A percentile compares a stretch with the other conserved stretches of the same genome.
Conservation (phyloP, 2,888 invertebrate species). For the Seira sanloemensis region DNA sequence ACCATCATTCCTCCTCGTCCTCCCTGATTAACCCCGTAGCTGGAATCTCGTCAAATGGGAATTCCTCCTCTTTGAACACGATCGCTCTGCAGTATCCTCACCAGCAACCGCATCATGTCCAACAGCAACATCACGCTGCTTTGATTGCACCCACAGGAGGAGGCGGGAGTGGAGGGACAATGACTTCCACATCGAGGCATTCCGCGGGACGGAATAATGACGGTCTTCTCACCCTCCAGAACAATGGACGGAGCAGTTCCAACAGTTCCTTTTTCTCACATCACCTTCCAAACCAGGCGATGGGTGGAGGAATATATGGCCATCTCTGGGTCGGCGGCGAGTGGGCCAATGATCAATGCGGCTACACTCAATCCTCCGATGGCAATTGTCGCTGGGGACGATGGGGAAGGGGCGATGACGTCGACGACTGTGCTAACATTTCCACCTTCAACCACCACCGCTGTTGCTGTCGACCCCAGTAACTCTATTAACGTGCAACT, state of each 20-base stretch:
- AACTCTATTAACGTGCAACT: constrained; percentile 57
- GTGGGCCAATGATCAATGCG: constrained; percentile 19
- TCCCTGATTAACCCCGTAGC: not conserved
- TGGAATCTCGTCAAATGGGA: not conserved
- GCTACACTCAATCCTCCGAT: constrained; percentile 47
- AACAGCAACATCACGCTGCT: constrained; percentile 33
- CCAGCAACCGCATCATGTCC: constrained; percentile 56
- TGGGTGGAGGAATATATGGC: constrained; percentile 43
- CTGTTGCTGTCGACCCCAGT: constrained; percentile 38
- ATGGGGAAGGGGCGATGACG: constrained; percentile 24
- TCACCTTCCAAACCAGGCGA: constrained; percentile 42
- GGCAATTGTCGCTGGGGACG: constrained; percentile 41
- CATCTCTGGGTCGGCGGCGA: constrained; percentile 34
- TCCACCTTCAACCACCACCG: constrained; percentile 18
- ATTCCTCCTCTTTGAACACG: constrained; percentile 11
- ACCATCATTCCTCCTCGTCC: not conserved
- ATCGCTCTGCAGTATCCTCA: constrained; percentile 53
- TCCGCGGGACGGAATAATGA: not conserved
- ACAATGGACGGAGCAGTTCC: not conserved
- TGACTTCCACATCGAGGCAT: not conserved
- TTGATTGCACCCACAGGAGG: constrained; percentile 3
- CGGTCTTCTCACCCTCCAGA: constrained; percentile 1
- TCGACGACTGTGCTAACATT: constrained; percentile 33
- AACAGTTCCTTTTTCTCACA: constrained; percentile 27
- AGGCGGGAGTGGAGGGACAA: not conserved